Base-by-base conservation (phyloP, 2,797 vertebrate species). In the Brachyrhaphis roseni region DNA sequence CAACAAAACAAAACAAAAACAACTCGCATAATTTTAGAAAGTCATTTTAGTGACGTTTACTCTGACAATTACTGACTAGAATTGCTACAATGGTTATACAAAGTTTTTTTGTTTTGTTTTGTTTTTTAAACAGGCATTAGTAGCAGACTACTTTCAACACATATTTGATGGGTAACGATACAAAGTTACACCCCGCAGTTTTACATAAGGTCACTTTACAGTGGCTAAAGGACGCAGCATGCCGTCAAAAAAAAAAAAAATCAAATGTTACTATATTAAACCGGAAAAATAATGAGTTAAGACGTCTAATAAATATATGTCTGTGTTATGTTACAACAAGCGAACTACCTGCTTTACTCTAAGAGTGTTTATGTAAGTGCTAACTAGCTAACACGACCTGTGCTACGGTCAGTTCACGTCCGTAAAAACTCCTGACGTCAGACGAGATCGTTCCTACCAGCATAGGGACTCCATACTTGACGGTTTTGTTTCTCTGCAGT, bases 391-490 rank as follows among this genome's bases (percentile, higher is more conserved):
- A 45, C 73, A 28, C 41, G 34, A 1, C n/a, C 55, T 66, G 16
- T 66, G 51, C 75, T 75, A 74, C 53, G 41, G 13, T 20, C 18
- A 5, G 8, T 64, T 57, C 0, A 15, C 15, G 34, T 46, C 39
- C n/a, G 28, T 74, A 43, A 72, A 74, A 0, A 8, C 26, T 12
- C 57, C 3, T 51, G 4, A 46, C 7, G 23, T 43, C 0, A 62
- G 10, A 31, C 0, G 15, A 15, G 3, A 59, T 47, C 39, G 4
- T 11, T 95, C 95, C 93, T 78, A 96, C 96, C 3, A 96, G 72
- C 96, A 96, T 96, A 0, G 96, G 96, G 0, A 96, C 39, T 79
- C 96, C 96, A 87, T 96, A 96, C 82, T 62, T 90, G 15, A 94
- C 0, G 0, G 95, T 95, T 81, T 89, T 95, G 77, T 92, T 96